phyloP scores from a whole-genome alignment of 2,797 vertebrate species.

The Brachyalestes nurse region DNA sequence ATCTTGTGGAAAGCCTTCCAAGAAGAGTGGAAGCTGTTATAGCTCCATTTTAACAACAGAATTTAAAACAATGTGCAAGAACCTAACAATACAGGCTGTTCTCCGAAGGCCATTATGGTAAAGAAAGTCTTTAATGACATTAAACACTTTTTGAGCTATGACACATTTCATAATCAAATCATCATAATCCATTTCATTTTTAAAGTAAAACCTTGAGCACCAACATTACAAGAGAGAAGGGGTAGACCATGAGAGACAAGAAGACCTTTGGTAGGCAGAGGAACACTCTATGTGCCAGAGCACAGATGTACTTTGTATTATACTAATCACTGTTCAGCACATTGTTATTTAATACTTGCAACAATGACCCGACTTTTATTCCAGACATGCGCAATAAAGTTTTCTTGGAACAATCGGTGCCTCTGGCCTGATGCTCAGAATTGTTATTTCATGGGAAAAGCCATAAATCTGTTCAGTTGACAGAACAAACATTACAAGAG shows the following conservation, averaged over 20 bases:
- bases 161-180: background rate
- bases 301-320: background rate
- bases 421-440: background rate
- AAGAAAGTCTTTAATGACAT: background rate
- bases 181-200: background rate
- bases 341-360: background rate
- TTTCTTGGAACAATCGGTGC: background rate
- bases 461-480: background rate
- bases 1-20: no score
- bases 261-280: background rate
- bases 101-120: background rate
- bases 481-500: slow-evolving; percentile 1
- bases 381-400: no score
- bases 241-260: background rate
- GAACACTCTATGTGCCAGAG: background rate
- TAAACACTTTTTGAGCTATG: background rate
- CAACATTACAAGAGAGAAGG: background rate
- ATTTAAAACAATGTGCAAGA: background rate
- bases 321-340: background rate
- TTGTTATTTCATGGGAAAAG: background rate
- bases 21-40: no score
- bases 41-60: no score
- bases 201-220: background rate
- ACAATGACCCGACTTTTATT: no score
- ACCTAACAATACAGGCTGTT: background rate